Percentiles rank a stretch among this genome's conserved stretches.
phyloP scores from a whole-genome alignment of 2,113 vertebrate species.

The Perognathus longimembris region DNA sequence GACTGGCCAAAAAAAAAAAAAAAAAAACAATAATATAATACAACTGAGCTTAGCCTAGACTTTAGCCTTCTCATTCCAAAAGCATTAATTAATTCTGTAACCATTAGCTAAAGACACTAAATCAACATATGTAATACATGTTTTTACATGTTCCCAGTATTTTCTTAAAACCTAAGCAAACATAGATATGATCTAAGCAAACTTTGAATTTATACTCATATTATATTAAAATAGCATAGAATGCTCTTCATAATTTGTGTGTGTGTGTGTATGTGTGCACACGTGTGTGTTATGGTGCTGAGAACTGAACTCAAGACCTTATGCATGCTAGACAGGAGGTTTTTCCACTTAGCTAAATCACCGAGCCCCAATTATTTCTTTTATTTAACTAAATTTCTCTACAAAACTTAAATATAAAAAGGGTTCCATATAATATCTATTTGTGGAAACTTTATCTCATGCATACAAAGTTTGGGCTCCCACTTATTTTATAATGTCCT shows the following conservation, averaged over 20 bases:
- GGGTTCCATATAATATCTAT: slow-evolving; percentile 6
- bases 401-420: slow-evolving; percentile 46
- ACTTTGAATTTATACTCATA: neutral
- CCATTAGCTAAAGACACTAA: slow-evolving; percentile 7
- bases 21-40: neutral
- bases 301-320: too few relatives aligned
- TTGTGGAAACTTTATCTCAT: neutral
- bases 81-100: slow-evolving; percentile 18
- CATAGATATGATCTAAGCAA: neutral
- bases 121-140: slow-evolving; percentile 4
- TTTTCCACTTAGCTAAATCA: too few relatives aligned
- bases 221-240: slow-evolving; percentile 33
- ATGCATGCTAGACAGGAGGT: too few relatives aligned
- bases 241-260: neutral
- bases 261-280: too few relatives aligned
- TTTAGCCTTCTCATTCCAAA: slow-evolving; percentile 17
- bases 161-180: slow-evolving; percentile 44
- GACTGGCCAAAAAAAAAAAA: too few relatives aligned
- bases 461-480: slow-evolving; percentile 5
- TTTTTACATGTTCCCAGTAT: neutral
- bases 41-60: neutral
- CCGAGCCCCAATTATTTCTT: neutral
- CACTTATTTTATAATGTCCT: neutral
- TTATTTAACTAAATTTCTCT: neutral
- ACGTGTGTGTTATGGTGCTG: too few relatives aligned